Evolutionary conservation across 2,888 invertebrate species (phyloP).

Genomic region (Drosophila putrida): DNA sequence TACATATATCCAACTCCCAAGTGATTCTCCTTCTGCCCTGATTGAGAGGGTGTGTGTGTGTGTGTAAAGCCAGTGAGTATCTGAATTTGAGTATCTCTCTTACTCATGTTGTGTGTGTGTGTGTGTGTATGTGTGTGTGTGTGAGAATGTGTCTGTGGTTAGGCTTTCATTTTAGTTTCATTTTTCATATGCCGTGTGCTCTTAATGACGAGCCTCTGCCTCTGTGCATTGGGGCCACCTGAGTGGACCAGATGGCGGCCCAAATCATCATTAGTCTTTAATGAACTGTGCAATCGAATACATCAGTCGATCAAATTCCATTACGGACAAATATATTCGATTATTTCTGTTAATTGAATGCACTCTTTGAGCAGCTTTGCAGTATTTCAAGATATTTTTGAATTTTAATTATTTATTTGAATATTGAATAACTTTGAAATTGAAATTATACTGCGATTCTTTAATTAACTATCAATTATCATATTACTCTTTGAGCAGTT

Average conservation of each 20-base stretch:
- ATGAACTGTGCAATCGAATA: constrained; percentile 46
- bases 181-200: constrained; percentile 69
- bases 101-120: constrained; percentile 12
- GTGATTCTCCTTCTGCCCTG: constrained; percentile 56
- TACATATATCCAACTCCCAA: constrained; percentile 59
- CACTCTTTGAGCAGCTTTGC: background rate
- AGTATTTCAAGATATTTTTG: background rate
- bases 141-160: constrained; percentile 23
- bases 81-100: constrained; percentile 32
- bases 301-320: background rate
- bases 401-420: background rate
- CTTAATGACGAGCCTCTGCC: constrained; percentile 63
- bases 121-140: constrained; percentile 19
- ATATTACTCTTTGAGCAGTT: too few species aligned
- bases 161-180: constrained; percentile 55
- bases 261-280: constrained; percentile 65
- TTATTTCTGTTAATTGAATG: constrained; percentile 8
- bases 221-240: constrained; percentile 46
- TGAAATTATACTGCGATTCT: background rate
- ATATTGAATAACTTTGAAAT: background rate
- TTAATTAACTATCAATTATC: too few species aligned
- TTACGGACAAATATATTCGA: constrained; percentile 3
- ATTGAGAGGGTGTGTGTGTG: constrained; percentile 58
- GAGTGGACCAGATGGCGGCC: constrained; percentile 26
- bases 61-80: constrained; percentile 21